phyloP scores from a whole-genome alignment of 2,113 vertebrate species.

The Lycaon pictus region DNA sequence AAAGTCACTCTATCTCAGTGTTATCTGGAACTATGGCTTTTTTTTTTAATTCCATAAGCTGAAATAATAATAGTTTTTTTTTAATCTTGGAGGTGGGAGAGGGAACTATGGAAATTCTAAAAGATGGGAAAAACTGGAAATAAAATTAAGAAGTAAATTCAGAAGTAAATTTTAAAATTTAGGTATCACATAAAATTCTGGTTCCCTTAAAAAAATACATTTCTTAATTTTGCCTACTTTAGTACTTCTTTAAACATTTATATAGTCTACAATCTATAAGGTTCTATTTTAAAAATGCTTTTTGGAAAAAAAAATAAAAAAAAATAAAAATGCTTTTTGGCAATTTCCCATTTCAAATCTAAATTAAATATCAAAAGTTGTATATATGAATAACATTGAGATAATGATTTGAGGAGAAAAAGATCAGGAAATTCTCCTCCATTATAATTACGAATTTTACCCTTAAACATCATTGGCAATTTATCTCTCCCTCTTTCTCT shows the following conservation, averaged over 20 bases:
- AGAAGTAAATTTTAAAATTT: constrained; percentile 50
- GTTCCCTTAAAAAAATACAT: neutral
- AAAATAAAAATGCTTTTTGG: constrained; percentile 2
- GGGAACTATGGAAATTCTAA: constrained; percentile 1
- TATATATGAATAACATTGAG: neutral
- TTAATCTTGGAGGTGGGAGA: neutral
- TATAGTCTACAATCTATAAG: neutral
- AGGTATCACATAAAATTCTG: neutral
- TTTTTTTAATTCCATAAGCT: neutral
- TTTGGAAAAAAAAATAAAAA: neutral
- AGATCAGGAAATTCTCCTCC: neutral
- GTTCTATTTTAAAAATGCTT: constrained; percentile 41
- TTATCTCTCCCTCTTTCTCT: neutral
- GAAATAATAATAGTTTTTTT: neutral
- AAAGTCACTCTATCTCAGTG: constrained; percentile 6
- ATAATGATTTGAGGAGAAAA: neutral
- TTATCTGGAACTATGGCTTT: neutral
- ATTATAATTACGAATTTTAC: neutral
- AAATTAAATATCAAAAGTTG: constrained; percentile 30
- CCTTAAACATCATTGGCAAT: neutral
- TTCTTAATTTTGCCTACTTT: constrained; percentile 5
- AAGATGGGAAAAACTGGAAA: neutral
- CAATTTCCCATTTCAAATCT: constrained; percentile 40
- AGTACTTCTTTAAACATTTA: neutral
- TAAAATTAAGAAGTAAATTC: neutral